Evolutionary conservation across 2,797 vertebrate genomes (phyloP).

Genomic region (Limosa lapponica): DNA sequence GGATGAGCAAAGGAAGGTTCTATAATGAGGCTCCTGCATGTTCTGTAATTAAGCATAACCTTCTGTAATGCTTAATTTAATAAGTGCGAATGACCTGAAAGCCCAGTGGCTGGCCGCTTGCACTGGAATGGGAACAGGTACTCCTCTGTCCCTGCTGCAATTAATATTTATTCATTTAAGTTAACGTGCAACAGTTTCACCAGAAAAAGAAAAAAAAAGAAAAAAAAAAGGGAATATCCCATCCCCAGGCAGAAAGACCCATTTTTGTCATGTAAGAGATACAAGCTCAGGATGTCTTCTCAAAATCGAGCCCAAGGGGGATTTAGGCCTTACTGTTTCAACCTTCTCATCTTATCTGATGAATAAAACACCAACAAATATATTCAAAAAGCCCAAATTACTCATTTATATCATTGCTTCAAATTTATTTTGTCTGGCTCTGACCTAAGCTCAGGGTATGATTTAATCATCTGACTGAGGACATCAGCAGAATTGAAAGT

Average conservation of each 20-base stretch:
- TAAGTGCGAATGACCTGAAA: not conserved
- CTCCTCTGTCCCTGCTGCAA: not conserved
- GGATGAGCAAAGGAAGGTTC: not conserved
- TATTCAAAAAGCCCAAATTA: not conserved
- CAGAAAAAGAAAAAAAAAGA: not conserved
- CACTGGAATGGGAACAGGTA: not conserved
- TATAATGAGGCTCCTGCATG: not conserved
- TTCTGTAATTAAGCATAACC: slow-evolving; percentile 15
- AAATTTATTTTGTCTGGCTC: not conserved
- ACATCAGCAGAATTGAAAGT: not conserved
- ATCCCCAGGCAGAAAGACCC: not conserved
- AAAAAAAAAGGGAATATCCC: not conserved
- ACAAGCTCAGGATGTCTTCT: not conserved
- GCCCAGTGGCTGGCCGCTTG: not conserved
- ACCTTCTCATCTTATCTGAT: not conserved
- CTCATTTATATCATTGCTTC: not conserved
- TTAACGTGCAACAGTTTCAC: not conserved
- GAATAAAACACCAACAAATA: not conserved
- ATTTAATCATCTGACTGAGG: not conserved
- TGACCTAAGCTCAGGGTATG: not conserved
- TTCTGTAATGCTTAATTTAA: not conserved
- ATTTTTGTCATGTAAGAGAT: not conserved
- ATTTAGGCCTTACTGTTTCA: not conserved
- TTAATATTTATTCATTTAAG: not conserved
- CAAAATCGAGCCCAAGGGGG: not conserved